Evolutionary conservation across 2,113 vertebrate species (phyloP), one percentile per base, ranked within the genome.

Genomic region (Hemibagrus wyckioides): DNA sequence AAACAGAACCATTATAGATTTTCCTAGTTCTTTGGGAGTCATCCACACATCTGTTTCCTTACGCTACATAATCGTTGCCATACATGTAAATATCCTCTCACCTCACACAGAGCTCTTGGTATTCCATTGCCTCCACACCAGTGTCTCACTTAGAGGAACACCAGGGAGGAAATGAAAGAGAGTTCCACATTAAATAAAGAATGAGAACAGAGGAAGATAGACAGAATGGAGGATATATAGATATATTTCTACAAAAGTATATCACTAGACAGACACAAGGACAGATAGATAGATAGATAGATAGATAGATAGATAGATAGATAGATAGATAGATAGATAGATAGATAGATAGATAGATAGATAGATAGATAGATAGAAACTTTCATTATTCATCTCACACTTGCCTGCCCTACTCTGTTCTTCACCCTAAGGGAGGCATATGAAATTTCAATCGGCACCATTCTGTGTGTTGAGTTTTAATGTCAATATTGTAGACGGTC

Each of bases 381-480:
- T 93, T 94, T 95, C 93, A 95, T 95, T 95, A 96, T 96, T 95
- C 94, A 94, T 95, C 92, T 94, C 94, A 94, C 93, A 93, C 92
- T 90, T 87, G 92, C 94, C 91, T 92, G 90, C 91, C 92, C 90
- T 91, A 92, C 92, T 95, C 93, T 93, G 92, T 92, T 90, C 92
- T 92, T 93, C 90, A 91, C 93, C 90, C 90, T 85, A 94, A 94
- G 94, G 94, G 93, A 93, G 91, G 91, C 83, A 92, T 93, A 93
- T 95, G 92, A 95, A 95, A 96, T 96, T 95, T 95, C 94, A 95
- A 94, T 95, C 94, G 94, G 93, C 94, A 94, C 93, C 93, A 94
- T 94, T 95, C 94, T 95, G 93, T 95, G 94, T 93, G 94, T 95
- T 94, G 93, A 93, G 94, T 95, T 95, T 94, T 94, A 95, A 95